Evolutionary conservation across 2,797 vertebrate genomes (phyloP), one percentile per base, ranked within the genome.

Genomic region (Gymnothorax javanicus): DNA sequence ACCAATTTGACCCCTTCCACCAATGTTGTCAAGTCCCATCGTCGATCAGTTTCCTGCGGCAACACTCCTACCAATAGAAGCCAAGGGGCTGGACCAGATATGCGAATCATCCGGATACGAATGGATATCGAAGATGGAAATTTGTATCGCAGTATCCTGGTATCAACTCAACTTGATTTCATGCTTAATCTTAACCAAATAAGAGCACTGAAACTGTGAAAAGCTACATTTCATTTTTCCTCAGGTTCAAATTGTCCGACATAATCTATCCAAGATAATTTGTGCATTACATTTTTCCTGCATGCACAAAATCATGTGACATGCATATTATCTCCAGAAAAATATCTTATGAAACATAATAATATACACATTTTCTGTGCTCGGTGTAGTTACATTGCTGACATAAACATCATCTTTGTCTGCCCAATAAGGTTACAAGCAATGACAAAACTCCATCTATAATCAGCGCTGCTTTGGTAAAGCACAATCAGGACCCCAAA

Each of bases 81-180:
- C 27, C 92, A 91, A n/a, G 93, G 91, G 71, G 95, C 95, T 0
- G 92, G 95, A 81, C 95, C 96, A 2, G 97, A 98, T 52, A 97
- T 97, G 92, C 93, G 95, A 12, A 97, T 98, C 91, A 96, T 98
- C 93, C 93, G 96, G 33, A 97, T 97, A 60, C 94, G 97, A 88
- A 97, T 98, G 96, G 97, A 96, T 86, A 92, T 98, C 87, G 96
- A 96, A 0, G 96, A 98, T 0, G 97, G 96, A 86, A 98, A 97
- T 91, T 91, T 98, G 84, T 98, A 98, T 91, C 95, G 97, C 84
- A 98, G 98, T 94, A 97, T 98, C 77, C 91, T 98, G 97, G 98
- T 98, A 88, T 93, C 59, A n/a, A 79, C 67, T 13, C 7, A 57
- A 23, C 83, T 69, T 84, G 52, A 60, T 71, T 4, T 75, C 23